Evolutionary conservation across 2,888 invertebrate genomes (phyloP).

Genomic region (Arctia plantaginis): DNA sequence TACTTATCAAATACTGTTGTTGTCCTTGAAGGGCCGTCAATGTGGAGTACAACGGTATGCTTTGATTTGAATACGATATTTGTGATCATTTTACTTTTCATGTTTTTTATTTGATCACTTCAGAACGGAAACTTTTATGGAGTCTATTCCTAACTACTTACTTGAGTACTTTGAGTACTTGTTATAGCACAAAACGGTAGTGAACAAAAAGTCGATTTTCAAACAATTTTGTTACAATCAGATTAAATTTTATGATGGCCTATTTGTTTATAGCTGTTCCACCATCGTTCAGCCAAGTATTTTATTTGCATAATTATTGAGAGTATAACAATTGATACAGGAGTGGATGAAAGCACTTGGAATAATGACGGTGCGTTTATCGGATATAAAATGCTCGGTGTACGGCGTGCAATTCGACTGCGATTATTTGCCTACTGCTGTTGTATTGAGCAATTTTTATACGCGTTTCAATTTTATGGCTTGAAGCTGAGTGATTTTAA

Average conservation of each 20-base stretch:
- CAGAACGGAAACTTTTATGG: neutral
- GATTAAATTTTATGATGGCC: neutral
- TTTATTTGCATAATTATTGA: constrained; percentile 31
- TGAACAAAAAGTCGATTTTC: neutral
- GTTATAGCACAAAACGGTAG: neutral
- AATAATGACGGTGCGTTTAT: constrained; percentile 45
- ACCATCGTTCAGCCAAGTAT: constrained; percentile 24
- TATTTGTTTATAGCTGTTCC: constrained; percentile 1
- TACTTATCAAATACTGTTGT: no score
- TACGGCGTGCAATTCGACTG: constrained; percentile 21
- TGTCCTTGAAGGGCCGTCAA: no score
- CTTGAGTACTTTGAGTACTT: no score
- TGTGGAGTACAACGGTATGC: no score
- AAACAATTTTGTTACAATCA: neutral
- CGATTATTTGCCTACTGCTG: constrained; percentile 23
- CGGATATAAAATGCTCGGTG: constrained; percentile 24
- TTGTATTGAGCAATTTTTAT: constrained; percentile 9
- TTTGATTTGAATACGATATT: neutral
- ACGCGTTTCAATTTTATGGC: neutral
- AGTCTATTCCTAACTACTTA: no score
- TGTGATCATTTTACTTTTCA: no score
- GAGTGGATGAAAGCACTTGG: constrained; percentile 25
- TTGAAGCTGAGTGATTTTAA: neutral
- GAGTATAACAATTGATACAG: constrained; percentile 42
- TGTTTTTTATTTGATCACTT: no score